Base-by-base conservation (phyloP, 1,140 invertebrate species). In the Planococcus citri region DNA sequence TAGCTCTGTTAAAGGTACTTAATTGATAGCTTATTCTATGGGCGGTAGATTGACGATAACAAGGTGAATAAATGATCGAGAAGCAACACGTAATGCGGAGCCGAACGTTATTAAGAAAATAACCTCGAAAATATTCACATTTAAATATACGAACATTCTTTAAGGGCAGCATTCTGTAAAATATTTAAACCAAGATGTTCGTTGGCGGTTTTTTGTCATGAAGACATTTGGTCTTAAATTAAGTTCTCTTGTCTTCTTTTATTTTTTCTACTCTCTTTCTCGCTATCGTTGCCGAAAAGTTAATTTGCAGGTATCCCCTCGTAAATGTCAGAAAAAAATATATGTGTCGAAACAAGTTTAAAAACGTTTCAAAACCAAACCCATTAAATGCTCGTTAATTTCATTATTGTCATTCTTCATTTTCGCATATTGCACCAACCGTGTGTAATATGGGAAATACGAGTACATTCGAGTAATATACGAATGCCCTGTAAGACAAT, bases 91-190 rank as follows among this genome's bases (percentile, higher is more conserved):
- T 51, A 51, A 51, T 20, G 41, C 41, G 41, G 41, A 51, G 41
- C 41, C 41, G 41, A 51, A 51, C 41, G n/a, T 51, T 51, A 51
- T 51, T 51, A 51, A 51, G 41, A 51, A 51, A 51, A 51, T 51
- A 51, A 51, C 41, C 41, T 20, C 12, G 41, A 20, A 51, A 51
- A 51, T 51, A 51, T 51, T 51, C 41, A 51, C n/a, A 33, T 51
- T 51, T 14, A 51, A 20, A 51, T n/a, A n/a, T 20, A 51, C 41
- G 41, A 51, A 51, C 41, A 51, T 51, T 14, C 12, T 51, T 51
- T 51, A 51, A 9, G 29, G 29, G 12, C n/a, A 20, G 41, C n/a
- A 51, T 51, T 51, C 41, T 51, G 41, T 51, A 51, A 51, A 51
- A 51, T 9, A 51, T 51, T 37, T 37, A 14, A 8, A 51, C 17